These are phyloP conservation scores for Mionectes olivaceus DNA, from an alignment of 2,797 vertebrate genomes.

Conservation along the genomic window DNA sequence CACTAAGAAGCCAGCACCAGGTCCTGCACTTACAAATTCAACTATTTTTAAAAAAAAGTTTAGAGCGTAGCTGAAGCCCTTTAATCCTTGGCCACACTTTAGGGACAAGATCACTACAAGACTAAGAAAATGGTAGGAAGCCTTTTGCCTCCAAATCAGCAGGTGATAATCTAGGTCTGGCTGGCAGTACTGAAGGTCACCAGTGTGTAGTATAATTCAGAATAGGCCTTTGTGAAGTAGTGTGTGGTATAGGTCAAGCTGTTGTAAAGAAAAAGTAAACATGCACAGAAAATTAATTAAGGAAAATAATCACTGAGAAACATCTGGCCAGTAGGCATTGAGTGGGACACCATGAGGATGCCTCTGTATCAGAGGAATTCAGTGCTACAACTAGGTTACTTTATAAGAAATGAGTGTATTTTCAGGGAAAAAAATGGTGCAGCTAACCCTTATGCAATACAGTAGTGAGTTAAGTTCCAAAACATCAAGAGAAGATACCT, in stretches of 20 bases:
- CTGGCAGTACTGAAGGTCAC: neutral
- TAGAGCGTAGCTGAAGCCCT: neutral
- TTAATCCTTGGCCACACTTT: neutral
- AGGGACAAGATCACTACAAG: neutral
- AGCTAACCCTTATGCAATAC: neutral
- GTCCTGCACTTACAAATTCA: neutral
- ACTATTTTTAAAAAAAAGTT: neutral
- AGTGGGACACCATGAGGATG: neutral
- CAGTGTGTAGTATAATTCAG: neutral
- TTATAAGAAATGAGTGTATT: neutral
- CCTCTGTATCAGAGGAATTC: neutral
- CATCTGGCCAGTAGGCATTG: neutral
- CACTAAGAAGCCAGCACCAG: neutral
- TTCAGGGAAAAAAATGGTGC: neutral
- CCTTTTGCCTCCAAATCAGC: conserved; percentile 5
- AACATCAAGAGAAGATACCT: neutral
- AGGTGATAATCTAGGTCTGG: neutral
- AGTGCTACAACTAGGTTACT: neutral
- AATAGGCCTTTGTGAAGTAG: neutral
- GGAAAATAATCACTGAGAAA: neutral
- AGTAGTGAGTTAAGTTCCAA: neutral
- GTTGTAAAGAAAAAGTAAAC: neutral
- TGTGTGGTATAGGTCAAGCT: neutral
- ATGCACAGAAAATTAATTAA: neutral
- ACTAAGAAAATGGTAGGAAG: neutral